phyloP scores from a whole-genome alignment of 2,888 invertebrate genomes.

The Pristionchus maxplancki region DNA sequence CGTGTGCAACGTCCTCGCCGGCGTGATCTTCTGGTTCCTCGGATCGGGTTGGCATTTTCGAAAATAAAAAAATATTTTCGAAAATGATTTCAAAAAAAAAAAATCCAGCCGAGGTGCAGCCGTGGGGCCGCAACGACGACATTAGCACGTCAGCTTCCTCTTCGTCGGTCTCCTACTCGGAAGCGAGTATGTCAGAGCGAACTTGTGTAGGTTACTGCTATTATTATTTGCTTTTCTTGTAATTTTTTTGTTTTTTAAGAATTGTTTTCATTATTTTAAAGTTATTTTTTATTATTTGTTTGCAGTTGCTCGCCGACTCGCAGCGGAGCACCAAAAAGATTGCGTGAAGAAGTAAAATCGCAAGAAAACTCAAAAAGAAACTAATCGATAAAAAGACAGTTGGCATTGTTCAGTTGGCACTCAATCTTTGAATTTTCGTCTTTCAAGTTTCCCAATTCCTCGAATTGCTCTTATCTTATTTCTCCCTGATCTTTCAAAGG shows the following conservation, averaged over 20 bases:
- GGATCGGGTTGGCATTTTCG: slow-evolving; percentile 54
- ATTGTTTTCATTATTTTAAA: too few species aligned
- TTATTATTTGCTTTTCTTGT: neutral
- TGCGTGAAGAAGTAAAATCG: neutral
- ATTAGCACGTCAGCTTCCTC: neutral
- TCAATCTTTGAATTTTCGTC: neutral
- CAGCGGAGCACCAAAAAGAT: neutral
- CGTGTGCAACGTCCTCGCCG: slow-evolving; percentile 51
- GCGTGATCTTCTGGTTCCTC: slow-evolving; percentile 52
- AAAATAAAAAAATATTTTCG: neutral
- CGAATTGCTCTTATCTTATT: too few species aligned
- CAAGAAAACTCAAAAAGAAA: slow-evolving; percentile 34
- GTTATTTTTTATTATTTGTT: too few species aligned
- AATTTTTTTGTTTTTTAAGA: neutral
- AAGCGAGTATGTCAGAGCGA: neutral
- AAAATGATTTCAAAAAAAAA: neutral
- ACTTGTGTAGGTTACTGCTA: neutral
- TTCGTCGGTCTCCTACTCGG: neutral
- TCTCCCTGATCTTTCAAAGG: too few species aligned
- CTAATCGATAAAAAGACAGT: slow-evolving; percentile 39
- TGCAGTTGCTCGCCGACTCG: slow-evolving; percentile 9
- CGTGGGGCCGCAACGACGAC: slow-evolving; percentile 56
- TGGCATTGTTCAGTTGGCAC: neutral
- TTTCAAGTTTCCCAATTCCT: too few species aligned
- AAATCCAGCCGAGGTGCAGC: slow-evolving; percentile 58